A percentile compares a stretch with the other conserved stretches of the same genome.
These are phyloP conservation scores for Chrysolina americana DNA, from an alignment of 2,888 invertebrate genomes.

Conservation along the genomic window DNA sequence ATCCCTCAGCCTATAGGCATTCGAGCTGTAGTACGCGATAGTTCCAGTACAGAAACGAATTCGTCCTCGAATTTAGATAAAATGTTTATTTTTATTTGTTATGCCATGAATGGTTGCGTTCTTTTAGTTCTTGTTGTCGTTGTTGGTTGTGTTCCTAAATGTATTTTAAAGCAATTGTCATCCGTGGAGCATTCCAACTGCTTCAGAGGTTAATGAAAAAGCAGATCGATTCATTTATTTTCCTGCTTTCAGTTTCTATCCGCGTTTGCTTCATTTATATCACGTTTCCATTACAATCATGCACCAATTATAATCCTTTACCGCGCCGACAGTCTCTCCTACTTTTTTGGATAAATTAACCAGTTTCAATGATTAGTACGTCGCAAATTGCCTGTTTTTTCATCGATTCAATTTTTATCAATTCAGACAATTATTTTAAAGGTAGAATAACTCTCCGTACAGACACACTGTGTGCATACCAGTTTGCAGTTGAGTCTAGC, in stretches of 20 bases:
- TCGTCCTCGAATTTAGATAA: background rate
- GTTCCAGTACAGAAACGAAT: background rate
- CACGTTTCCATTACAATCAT: conserved; percentile 33
- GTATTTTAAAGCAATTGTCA: conserved; percentile 16
- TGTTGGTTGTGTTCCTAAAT: background rate
- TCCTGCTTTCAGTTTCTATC: conserved; percentile 23
- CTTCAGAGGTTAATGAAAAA: conserved; percentile 28
- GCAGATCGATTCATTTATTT: conserved; percentile 23
- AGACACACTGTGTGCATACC: conserved; percentile 47
- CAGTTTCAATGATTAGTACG: conserved; percentile 33
- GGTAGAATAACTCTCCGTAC: conserved; percentile 31
- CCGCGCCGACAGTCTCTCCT: conserved; percentile 14
- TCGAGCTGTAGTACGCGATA: background rate
- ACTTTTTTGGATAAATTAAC: conserved; percentile 26
- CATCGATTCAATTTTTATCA: conserved; percentile 36
- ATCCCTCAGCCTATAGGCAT: background rate
- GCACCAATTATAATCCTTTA: conserved; percentile 33
- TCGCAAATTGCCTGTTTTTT: conserved; percentile 29
- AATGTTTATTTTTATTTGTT: background rate
- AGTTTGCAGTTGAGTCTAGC: conserved; percentile 51
- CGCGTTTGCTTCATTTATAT: conserved; percentile 29
- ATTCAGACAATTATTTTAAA: conserved; percentile 41
- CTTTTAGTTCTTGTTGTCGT: background rate
- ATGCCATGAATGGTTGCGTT: background rate
- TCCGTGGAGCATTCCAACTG: conserved; percentile 23